Evolutionary conservation across 2,797 vertebrate species (phyloP).

Genomic region (Lateolabrax maculatus): DNA sequence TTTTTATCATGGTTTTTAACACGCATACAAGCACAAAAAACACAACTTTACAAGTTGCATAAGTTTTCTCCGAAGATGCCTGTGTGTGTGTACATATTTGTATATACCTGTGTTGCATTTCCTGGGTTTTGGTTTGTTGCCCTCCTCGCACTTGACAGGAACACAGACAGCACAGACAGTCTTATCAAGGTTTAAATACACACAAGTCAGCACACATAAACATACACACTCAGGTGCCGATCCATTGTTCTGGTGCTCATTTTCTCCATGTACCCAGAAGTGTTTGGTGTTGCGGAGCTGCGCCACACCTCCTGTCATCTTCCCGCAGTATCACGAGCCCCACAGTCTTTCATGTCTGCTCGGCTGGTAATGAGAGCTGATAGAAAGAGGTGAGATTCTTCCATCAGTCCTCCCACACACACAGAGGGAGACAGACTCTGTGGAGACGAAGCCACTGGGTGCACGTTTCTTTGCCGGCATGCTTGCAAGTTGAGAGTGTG

Average conservation of each 20-base stretch:
- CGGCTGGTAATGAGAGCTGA: slow-evolving; percentile 79
- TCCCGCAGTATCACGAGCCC: slow-evolving; percentile 44
- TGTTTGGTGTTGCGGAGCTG: slow-evolving; percentile 49
- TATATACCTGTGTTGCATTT: slow-evolving; percentile 6
- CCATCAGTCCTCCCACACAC: slow-evolving; percentile 66
- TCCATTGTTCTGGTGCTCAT: slow-evolving; percentile 28
- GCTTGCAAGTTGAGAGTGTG: slow-evolving; percentile 1
- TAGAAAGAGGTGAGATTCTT: slow-evolving; percentile 75
- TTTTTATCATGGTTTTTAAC: slow-evolving; percentile 17
- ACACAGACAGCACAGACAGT: slow-evolving; percentile 13
- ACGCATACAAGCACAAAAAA: background rate
- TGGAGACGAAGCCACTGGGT: slow-evolving; percentile 62
- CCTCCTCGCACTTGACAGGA: slow-evolving; percentile 16
- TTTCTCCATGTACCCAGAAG: slow-evolving; percentile 28
- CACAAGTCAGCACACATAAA: slow-evolving; percentile 1
- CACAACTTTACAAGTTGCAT: background rate
- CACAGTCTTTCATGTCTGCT: slow-evolving; percentile 75
- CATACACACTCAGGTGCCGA: background rate
- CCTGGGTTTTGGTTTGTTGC: background rate
- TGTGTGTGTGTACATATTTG: slow-evolving; percentile 9
- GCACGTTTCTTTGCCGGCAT: slow-evolving; percentile 42
- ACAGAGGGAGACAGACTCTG: slow-evolving; percentile 49
- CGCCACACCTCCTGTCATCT: slow-evolving; percentile 74
- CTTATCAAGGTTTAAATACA: slow-evolving; percentile 26
- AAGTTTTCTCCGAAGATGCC: background rate